Conservation (phyloP, 2,888 invertebrate species). For the Tetranychus truncatus region DNA sequence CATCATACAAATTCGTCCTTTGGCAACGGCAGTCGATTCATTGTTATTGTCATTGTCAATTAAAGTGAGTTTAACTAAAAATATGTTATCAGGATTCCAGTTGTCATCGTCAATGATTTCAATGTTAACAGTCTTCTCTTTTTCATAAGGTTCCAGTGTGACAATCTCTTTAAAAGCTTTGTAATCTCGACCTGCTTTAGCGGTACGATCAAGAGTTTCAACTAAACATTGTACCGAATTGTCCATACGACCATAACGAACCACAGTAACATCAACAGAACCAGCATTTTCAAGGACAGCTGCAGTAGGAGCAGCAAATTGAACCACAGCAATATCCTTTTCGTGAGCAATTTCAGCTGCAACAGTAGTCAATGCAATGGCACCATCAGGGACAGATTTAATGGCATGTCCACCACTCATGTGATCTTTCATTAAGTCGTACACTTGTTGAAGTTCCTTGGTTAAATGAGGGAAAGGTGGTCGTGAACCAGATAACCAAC, state of each 20-base stretch:
- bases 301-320: conserved; percentile 39
- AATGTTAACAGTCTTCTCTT: conserved; percentile 36
- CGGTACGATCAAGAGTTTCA: conserved; percentile 43
- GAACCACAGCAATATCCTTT: conserved; percentile 34
- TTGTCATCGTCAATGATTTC: conserved; percentile 41
- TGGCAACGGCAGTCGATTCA: conserved; percentile 29
- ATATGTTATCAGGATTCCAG: conserved; percentile 45
- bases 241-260: conserved; percentile 36
- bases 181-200: conserved; percentile 40
- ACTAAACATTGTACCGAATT: conserved; percentile 31
- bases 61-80: conserved; percentile 39
- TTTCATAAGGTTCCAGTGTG: conserved; percentile 38
- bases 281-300: conserved; percentile 40
- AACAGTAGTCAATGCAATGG: conserved; percentile 9
- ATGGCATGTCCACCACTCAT: not conserved
- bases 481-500: conserved; percentile 37
- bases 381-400: not conserved
- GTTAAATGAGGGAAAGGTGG: conserved; percentile 36
- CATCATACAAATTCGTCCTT: conserved; percentile 40
- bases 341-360: conserved; percentile 18
- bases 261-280: conserved; percentile 33
- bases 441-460: conserved; percentile 37
- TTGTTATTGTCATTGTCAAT: conserved; percentile 12
- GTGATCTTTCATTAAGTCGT: conserved; percentile 9
- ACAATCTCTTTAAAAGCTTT: conserved; percentile 37